phyloP scores from a whole-genome alignment of 2,797 vertebrate species.

The Scyliorhinus canicula region DNA sequence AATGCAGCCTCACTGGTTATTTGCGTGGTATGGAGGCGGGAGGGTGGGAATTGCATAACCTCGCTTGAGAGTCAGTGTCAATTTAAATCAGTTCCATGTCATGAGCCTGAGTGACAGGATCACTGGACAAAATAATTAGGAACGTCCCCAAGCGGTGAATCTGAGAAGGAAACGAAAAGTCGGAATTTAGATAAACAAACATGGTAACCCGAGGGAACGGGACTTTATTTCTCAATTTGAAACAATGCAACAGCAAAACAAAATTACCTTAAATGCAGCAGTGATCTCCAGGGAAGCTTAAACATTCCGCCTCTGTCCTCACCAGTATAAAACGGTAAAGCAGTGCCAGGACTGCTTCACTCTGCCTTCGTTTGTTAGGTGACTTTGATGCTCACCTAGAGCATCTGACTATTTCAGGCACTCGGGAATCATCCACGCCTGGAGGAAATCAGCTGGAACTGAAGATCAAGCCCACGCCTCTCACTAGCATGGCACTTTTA shows the following conservation, averaged over 20 bases:
- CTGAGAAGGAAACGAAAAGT: not conserved
- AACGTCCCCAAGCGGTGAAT: slow-evolving; percentile 5
- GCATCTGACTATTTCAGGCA: not conserved
- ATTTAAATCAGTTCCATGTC: slow-evolving; percentile 15
- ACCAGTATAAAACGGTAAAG: not conserved
- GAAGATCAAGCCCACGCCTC: not conserved
- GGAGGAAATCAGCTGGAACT: not conserved
- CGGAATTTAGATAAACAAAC: not conserved
- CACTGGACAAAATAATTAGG: not conserved
- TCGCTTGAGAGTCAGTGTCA: not conserved
- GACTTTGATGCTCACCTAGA: not conserved
- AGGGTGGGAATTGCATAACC: not conserved
- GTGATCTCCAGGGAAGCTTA: not conserved
- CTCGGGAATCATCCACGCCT: not conserved
- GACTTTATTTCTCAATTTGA: not conserved
- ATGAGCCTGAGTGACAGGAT: not conserved
- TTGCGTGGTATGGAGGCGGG: not conserved
- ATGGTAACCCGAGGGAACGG: not conserved
- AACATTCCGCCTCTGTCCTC: not conserved
- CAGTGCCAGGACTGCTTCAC: not conserved
- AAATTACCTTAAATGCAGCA: not conserved
- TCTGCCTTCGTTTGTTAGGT: not conserved
- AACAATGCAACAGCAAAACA: not conserved
- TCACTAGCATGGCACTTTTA: not conserved
- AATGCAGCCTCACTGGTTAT: slow-evolving; percentile 9